Evolutionary conservation across 2,797 vertebrate species (phyloP), one percentile per base, ranked within the genome.

Genomic region (Hydrolagus colliei): DNA sequence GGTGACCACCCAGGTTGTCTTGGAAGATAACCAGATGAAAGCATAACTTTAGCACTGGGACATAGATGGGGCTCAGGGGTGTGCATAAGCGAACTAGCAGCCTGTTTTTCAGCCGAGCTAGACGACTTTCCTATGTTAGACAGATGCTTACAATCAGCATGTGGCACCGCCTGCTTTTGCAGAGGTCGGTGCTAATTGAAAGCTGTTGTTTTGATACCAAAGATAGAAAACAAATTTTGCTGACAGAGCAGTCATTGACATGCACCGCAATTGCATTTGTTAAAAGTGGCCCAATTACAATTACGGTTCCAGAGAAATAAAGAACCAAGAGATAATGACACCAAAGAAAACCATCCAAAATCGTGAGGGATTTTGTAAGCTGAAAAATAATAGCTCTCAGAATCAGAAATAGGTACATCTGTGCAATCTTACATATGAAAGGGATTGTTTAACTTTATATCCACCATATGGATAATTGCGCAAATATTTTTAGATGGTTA

Each of bases 21-120:
- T 96, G 96, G 97, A 97, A 98, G 96, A 97, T 97, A 96, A 97
- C 96, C 97, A 98, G 96, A 98, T 97, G 97, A 97, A 97, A 96
- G 96, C 95, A 95, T 93, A 96, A 94, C 96, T 95, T 94, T 88
- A 91, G 91, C 89, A 88, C 93, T 92, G 92, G 92, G 93, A 93
- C 93, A 93, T 90, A 92, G 93, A 93, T 91, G 90, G 72, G 68
- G 84, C 65, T 80, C 67, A 41, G 87, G 88, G 88, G 90, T 87
- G 90, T 87, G 88, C 86, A 87, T 87, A 86, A 72, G 85, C 86
- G 89, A 87, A 87, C 89, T 86, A 84, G 65, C 79, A 84, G 79
- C 79, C 79, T 84, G 79, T 84, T 84, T 84, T 71, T 71, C 32
- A 84, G 79, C 27, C 22, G 5, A 84, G 65, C 65, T n/a, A 52